phyloP scores from a whole-genome alignment of 2,888 invertebrate species.

The Cosmopolites sordidus region DNA sequence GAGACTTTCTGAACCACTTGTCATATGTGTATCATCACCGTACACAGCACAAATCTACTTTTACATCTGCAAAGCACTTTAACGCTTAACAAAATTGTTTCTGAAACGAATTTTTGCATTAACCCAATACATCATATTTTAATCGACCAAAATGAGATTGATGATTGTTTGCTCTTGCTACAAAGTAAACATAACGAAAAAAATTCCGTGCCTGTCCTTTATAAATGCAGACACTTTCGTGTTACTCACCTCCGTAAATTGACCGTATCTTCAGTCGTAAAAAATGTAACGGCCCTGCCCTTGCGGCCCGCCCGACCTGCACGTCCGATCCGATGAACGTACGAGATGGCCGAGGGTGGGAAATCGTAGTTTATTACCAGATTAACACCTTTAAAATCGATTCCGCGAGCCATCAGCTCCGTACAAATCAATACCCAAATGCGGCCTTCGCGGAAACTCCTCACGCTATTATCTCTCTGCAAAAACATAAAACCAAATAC shows the following conservation, averaged over 20 bases:
- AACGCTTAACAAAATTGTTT: no score
- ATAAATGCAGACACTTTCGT: no score
- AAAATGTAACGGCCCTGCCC: conserved; percentile 90
- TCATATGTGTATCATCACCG: no score
- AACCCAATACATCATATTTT: no score
- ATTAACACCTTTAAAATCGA: conserved; percentile 95
- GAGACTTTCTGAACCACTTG: no score
- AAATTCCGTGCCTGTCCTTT: no score
- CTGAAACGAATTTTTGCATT: no score
- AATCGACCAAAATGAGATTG: no score
- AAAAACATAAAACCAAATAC: conserved; percentile 38
- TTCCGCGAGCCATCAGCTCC: conserved; percentile 93
- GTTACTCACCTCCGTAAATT: conserved; percentile 71
- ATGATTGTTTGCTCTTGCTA: no score
- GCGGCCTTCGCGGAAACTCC: conserved; percentile 84
- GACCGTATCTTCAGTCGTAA: conserved; percentile 83
- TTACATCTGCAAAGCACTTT: no score
- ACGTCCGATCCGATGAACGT: conserved; percentile 83
- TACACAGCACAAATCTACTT: no score
- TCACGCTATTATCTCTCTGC: conserved; percentile 87
- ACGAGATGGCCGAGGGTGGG: conserved; percentile 83
- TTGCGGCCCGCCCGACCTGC: conserved; percentile 89
- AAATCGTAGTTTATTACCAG: conserved; percentile 97
- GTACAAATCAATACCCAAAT: conserved; percentile 97
- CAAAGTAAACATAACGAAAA: no score